phyloP scores from a whole-genome alignment of 2,797 vertebrate species.

The Xenops minutus region DNA sequence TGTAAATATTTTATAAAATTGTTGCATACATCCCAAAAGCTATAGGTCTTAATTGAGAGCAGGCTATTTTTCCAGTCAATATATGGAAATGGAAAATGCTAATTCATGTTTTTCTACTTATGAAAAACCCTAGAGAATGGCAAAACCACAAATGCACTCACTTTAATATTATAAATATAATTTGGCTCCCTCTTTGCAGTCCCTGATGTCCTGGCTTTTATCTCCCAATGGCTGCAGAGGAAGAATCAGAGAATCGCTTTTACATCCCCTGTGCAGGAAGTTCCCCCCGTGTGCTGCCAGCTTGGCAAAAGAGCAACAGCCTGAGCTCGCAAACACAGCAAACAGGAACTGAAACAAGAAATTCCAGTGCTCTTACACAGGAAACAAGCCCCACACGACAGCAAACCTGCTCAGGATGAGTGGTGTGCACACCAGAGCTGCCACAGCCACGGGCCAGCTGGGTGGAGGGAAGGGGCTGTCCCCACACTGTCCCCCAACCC shows the following conservation, averaged over 20 bases:
- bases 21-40: constrained; percentile 84
- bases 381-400: constrained; percentile 16
- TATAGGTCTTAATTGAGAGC: constrained; percentile 87
- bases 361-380: constrained; percentile 52
- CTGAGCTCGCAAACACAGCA: constrained; percentile 26
- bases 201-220: constrained; percentile 79
- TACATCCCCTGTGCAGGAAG: constrained; percentile 67
- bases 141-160: constrained; percentile 81
- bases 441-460: fast-evolving
- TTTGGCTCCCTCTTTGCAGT: constrained; percentile 80
- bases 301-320: constrained; percentile 66
- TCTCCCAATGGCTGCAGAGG: constrained; percentile 78
- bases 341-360: constrained; percentile 68
- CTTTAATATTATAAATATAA: constrained; percentile 88
- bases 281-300: constrained; percentile 57
- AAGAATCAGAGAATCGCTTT: constrained; percentile 72
- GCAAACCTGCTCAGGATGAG: background rate
- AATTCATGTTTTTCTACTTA: constrained; percentile 86
- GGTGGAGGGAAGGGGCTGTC: background rate
- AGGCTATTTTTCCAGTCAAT: constrained; percentile 85
- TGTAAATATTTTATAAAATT: constrained; percentile 88
- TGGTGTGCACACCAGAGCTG: fast-evolving
- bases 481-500: background rate
- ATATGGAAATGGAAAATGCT: constrained; percentile 88
- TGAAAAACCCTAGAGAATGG: constrained; percentile 80